Percentiles rank a stretch among this genome's conserved stretches.
Conservation (phyloP, 1,140 invertebrate genomes). For the Lordiphosa mommai region DNA sequence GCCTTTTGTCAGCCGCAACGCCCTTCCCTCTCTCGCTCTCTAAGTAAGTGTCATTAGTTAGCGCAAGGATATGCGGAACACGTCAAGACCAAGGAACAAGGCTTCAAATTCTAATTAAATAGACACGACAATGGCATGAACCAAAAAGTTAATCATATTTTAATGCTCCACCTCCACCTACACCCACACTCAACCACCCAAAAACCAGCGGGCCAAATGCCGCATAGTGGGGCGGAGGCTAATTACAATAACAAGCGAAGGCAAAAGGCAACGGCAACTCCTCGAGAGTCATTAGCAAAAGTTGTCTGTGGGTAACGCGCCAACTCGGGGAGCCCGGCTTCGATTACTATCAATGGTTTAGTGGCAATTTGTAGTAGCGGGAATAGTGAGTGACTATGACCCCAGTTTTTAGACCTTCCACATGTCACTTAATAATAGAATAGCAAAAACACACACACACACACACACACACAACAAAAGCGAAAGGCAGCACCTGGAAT, state of each 20-base stretch:
- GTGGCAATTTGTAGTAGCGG: conserved; percentile 28
- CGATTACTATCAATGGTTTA: conserved; percentile 51
- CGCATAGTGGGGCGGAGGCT: conserved; percentile 19
- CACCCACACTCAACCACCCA: conserved; percentile 2
- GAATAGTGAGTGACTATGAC: background rate
- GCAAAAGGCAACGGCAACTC: background rate
- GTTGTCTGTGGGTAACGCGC: background rate
- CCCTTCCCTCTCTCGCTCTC: background rate
- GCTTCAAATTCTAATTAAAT: conserved; percentile 61
- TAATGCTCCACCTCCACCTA: conserved; percentile 51
- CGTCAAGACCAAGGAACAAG: conserved; percentile 11
- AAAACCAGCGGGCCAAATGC: conserved; percentile 13
- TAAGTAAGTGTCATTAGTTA: conserved; percentile 61
- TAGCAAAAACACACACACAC: conserved; percentile 20
- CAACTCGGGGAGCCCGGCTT: conserved; percentile 5
- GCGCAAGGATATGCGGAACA: conserved; percentile 36
- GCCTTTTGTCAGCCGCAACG: conserved; percentile 47
- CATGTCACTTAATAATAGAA: conserved; percentile 48
- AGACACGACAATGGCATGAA: conserved; percentile 68
- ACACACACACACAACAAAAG: background rate
- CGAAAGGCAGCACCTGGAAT: conserved; percentile 19
- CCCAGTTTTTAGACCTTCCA: conserved; percentile 4
- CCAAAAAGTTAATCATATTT: conserved; percentile 72
- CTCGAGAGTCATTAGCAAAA: conserved; percentile 26
- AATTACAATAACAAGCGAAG: conserved; percentile 65